Conservation (phyloP, 2,113 vertebrate species). For the Origma solitaria region DNA sequence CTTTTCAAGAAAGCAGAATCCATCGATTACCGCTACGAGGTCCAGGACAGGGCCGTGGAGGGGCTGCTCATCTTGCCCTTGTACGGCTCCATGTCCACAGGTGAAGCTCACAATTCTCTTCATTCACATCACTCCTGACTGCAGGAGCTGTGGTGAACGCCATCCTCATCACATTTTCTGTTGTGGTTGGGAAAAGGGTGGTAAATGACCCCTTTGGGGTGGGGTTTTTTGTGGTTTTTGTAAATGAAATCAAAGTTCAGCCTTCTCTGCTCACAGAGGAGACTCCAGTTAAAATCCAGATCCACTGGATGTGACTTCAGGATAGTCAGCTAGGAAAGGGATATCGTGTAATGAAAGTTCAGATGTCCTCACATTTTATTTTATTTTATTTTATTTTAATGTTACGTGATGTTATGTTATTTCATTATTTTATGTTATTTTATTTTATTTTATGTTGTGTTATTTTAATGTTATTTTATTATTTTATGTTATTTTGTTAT, state of each 20-base stretch:
- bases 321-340: background rate
- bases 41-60: slow-evolving; percentile 83
- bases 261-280: background rate
- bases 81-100: slow-evolving; percentile 96
- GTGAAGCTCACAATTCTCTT: slow-evolving; percentile 56
- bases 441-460: no score
- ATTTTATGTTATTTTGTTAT: no score
- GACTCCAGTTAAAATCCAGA: background rate
- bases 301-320: background rate
- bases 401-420: no score
- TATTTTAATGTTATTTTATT: no score
- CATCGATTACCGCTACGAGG: slow-evolving; percentile 90
- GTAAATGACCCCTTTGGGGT: background rate
- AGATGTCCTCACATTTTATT: background rate
- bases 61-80: slow-evolving; percentile 91
- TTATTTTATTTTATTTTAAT: background rate
- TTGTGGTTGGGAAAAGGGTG: background rate
- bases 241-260: background rate
- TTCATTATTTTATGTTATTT: no score
- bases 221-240: accelerated
- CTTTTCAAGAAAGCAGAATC: slow-evolving; percentile 88
- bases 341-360: background rate
- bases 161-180: background rate
- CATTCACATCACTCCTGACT: accelerated
- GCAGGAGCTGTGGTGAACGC: accelerated